Evolutionary conservation across 1,140 invertebrate genomes (phyloP), one percentile per base, ranked within the genome.

Genomic region (Neodiprion pinetum): DNA sequence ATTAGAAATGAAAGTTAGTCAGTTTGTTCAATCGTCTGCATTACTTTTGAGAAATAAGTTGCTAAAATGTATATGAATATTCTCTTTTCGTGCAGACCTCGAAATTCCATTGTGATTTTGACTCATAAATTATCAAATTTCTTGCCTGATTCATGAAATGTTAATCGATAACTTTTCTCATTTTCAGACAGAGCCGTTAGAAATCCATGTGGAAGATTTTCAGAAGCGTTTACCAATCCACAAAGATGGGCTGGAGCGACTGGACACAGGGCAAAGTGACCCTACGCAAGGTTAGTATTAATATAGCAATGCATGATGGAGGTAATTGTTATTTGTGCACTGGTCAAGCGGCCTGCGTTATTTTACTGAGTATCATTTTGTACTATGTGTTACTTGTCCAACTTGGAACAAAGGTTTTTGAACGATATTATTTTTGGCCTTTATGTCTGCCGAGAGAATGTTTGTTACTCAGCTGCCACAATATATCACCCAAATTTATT

Each of bases 1-100:
- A 72, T 76, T 88, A 72, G 85, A 87, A 73, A 85, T 87, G 86
- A 88, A 88, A 79, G 86, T 88, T 76, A 77, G 78, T 75, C 14
- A 48, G 50, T 21, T 21, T 21, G 17, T 68, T 72, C 23, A 48
- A 72, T 69, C 21, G 70, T 73, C 8, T 49, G 40, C 28, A 67
- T 47, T 12, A 67, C 48, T 48, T 48, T 72, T 72, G 53, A 69
- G 48, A 50, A 23, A 72, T 7, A 72, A 48, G 10, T 48, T 21
- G 1, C 28, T 3, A 40, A 40, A 40, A 40, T 3, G 28, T 4
- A 3, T 40, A 3, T 40, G 28, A 40, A 40, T 40, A 3, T 3
- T 40, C 5, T 40, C 5, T 5, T 40, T 40, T 40, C 1, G 28
- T 2, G 28, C 28, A 40, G 28, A 40, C 1, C 28, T 40, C 28